Evolutionary conservation across 2,888 invertebrate genomes (phyloP).

Genomic region (Aelia acuminata): DNA sequence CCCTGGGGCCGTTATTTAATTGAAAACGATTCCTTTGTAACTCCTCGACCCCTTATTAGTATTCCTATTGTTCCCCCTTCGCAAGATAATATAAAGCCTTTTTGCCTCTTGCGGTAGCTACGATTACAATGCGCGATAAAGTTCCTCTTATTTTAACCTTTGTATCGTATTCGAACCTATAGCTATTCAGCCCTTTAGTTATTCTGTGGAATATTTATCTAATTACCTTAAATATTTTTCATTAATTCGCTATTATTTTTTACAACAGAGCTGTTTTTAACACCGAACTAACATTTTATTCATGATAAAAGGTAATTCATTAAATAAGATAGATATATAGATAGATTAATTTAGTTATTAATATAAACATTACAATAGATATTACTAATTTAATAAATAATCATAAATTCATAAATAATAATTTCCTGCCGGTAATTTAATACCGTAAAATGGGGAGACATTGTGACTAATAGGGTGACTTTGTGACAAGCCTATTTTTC

Average conservation of each 20-base stretch:
- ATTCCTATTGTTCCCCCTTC: background rate
- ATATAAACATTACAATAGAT: too few species aligned
- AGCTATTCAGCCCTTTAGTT: background rate
- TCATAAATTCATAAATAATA: too few species aligned
- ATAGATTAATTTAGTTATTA: too few species aligned
- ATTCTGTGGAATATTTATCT: background rate
- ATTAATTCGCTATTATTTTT: background rate
- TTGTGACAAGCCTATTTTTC: too few species aligned
- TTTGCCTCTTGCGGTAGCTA: background rate
- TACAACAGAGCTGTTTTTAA: background rate
- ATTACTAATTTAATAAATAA: too few species aligned
- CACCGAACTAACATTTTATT: too few species aligned
- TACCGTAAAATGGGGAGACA: too few species aligned
- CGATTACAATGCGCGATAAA: background rate
- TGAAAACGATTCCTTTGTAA: slow-evolving; percentile 5
- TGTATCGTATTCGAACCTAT: slow-evolving; percentile 1
- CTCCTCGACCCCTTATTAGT: background rate
- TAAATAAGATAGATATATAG: too few species aligned
- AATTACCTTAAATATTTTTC: background rate
- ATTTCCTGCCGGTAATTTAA: too few species aligned
- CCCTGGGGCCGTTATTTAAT: background rate
- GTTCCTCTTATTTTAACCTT: background rate
- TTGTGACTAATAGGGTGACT: too few species aligned
- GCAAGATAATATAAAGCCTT: slow-evolving; percentile 6
- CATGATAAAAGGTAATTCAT: too few species aligned